phyloP scores from a whole-genome alignment of 2,113 vertebrate species.

The Tachysurus vachellii region DNA sequence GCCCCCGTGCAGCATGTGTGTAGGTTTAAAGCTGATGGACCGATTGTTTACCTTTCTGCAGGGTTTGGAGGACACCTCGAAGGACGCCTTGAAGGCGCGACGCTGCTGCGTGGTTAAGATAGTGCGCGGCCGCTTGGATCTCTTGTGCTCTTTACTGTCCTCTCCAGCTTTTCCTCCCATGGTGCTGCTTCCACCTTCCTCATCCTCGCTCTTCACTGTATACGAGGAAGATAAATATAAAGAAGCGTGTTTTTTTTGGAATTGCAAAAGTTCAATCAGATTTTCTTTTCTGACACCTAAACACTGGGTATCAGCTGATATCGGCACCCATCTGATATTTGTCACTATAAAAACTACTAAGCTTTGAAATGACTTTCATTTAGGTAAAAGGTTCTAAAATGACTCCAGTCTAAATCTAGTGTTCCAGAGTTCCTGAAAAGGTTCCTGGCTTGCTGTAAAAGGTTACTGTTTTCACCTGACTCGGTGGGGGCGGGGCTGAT shows the following conservation, averaged over 20 bases:
- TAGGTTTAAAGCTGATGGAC: background rate
- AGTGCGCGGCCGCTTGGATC: slow-evolving; percentile 86
- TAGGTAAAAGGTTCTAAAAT: background rate
- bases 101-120: slow-evolving; percentile 90
- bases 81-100: slow-evolving; percentile 88
- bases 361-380: background rate
- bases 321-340: background rate
- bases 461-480: slow-evolving; percentile 70
- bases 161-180: slow-evolving; percentile 77
- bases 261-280: background rate
- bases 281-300: background rate
- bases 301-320: background rate
- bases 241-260: slow-evolving; percentile 22
- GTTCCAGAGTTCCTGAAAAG: background rate
- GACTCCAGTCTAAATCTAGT: background rate
- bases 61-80: slow-evolving; percentile 91
- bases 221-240: slow-evolving; percentile 27
- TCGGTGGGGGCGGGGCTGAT: slow-evolving; percentile 85
- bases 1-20: background rate
- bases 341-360: background rate
- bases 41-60: slow-evolving; percentile 80
- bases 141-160: slow-evolving; percentile 84
- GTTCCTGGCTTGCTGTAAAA: background rate
- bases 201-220: slow-evolving; percentile 88
- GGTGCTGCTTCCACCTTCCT: slow-evolving; percentile 78